Evolutionary conservation across 2,888 invertebrate species (phyloP), one percentile per base, ranked within the genome.

Genomic region (Leuctra nigra): DNA sequence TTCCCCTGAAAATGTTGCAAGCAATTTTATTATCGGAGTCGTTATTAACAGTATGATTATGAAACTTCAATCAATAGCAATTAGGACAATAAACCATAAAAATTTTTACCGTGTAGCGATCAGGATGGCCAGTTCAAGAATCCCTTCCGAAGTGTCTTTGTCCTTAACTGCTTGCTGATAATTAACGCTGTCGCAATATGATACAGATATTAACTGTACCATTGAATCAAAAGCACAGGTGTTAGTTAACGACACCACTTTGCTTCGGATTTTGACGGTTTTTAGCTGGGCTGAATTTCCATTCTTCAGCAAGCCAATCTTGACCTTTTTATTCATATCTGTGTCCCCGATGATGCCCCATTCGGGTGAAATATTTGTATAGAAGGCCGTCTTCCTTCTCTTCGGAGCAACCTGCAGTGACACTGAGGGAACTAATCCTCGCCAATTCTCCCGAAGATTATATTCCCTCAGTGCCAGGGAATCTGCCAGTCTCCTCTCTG

Each of bases 181-280:
- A 14, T n/a, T 14, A 9, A n/a, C 48, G 11, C 48, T 48, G 18
- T 48, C 48, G 20, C 48, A 48, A 20, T 48, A 48, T 25, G 29
- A 29, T 16, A 48, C 48, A 16, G 48, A 14, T 33, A 48, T 14
- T 16, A 48, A 29, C 25, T 48, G 48, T 2, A 25, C 33, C 4
- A 48, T 25, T 18, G 48, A 29, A 16, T 48, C 48, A 48, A 29
- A 48, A 6, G 29, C 25, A 29, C 48, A 48, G 14, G 48, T 48
- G 33, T 48, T 48, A 2, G 25, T 29, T n/a, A 48, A 16, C 25
- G 48, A 48, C n/a, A 48, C 48, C 16, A 29, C 4, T 13, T 11
- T 18, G n/a, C 29, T 48, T n/a, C 48, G 16, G 14, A 48, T 16
- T 33, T n/a, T 29, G 2, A 48, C 48, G 11, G 48, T 33, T 48